These are phyloP conservation scores for Rhagologus leucostigma DNA, from an alignment of 2,113 vertebrate species.

Conservation along the genomic window DNA sequence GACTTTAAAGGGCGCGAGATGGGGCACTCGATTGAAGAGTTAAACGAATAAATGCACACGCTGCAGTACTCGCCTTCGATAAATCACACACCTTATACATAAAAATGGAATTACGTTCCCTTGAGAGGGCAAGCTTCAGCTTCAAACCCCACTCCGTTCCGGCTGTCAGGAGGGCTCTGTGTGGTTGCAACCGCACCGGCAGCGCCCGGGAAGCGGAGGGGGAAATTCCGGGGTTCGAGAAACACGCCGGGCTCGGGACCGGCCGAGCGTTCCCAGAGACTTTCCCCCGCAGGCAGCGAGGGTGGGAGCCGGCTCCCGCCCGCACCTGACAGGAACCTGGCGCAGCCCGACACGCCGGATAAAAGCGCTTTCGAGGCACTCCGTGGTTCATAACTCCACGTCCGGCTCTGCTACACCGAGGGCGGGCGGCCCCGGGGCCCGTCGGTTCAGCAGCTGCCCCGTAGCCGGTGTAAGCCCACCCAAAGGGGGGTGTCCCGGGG, in stretches of 20 bases:
- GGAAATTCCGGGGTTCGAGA: accelerated
- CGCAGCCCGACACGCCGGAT: background rate
- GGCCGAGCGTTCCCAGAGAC: accelerated
- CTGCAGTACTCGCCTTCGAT: background rate
- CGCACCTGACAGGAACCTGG: background rate
- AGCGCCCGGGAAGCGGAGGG: background rate
- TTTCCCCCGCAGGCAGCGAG: background rate
- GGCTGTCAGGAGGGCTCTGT: background rate
- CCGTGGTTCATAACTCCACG: accelerated
- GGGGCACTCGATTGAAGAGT: background rate
- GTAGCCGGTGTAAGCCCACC: background rate
- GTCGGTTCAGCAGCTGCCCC: background rate
- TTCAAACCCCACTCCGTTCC: background rate
- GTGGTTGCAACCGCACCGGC: background rate
- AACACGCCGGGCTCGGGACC: background rate
- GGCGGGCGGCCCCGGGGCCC: too few relatives aligned
- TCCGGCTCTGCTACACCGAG: background rate
- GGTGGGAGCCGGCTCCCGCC: background rate
- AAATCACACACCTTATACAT: background rate
- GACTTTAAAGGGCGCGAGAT: background rate
- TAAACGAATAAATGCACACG: background rate
- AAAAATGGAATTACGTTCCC: background rate
- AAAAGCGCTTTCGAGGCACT: background rate
- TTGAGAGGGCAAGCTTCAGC: background rate
- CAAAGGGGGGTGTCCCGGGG: background rate